phyloP scores from a whole-genome alignment of 92 coral and sea anemone species.

The Palythoa grandis region DNA sequence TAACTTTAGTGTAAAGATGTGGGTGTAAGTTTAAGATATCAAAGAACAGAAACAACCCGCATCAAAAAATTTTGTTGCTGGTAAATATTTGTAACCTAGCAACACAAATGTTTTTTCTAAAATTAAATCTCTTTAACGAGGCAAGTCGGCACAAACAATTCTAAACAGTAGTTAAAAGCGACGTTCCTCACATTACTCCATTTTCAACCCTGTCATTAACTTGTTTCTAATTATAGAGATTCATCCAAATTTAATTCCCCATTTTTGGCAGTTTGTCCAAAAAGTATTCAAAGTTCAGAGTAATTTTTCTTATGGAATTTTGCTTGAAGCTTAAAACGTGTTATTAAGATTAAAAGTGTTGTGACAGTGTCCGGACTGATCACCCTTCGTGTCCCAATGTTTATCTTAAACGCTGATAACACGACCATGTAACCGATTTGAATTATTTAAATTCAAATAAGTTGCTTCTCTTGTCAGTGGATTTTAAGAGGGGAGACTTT shows the following conservation, averaged over 20 bases:
- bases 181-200: conserved; percentile 3
- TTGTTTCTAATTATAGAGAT: conserved; percentile 21
- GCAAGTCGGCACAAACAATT: background rate
- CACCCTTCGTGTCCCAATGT: conserved; percentile 34
- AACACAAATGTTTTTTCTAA: background rate
- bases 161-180: background rate
- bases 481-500: conserved; percentile 12
- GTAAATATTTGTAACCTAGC: background rate
- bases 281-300: conserved; percentile 55
- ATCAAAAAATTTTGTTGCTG: background rate
- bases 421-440: conserved; percentile 42
- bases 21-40: background rate
- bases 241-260: conserved; percentile 23
- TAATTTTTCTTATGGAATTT: conserved; percentile 66
- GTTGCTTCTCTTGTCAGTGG: conserved; percentile 36
- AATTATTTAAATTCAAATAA: conserved; percentile 20
- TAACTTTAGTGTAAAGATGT: background rate
- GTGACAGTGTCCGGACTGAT: background rate
- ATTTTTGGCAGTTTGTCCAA: conserved; percentile 49
- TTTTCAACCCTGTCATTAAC: conserved; percentile 16
- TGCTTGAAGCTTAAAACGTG: conserved; percentile 37
- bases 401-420: conserved; percentile 40
- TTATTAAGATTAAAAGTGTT: conserved; percentile 47
- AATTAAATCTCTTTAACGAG: background rate
- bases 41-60: background rate